A percentile compares a stretch with the other conserved stretches of the same genome.
phyloP scores from a whole-genome alignment of 2,797 vertebrate genomes.

The Petrocephalus sullivani region DNA sequence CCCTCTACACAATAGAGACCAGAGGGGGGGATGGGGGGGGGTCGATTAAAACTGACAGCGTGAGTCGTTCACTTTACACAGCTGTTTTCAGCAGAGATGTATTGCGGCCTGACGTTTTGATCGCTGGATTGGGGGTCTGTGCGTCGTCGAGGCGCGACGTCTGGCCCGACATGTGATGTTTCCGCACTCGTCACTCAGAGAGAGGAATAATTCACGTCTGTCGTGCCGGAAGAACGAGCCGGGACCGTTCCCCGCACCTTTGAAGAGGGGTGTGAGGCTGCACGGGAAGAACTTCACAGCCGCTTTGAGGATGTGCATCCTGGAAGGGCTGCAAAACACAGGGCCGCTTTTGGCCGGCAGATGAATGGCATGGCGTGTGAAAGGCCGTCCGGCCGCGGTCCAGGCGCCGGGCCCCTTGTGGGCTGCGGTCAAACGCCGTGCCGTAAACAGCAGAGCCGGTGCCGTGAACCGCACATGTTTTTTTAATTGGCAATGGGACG shows the following conservation, averaged over 20 bases:
- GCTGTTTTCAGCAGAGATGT: neutral
- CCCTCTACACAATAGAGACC: neutral
- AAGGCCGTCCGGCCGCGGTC: slow-evolving; percentile 3
- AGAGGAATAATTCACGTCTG: neutral
- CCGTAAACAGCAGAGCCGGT: slow-evolving; percentile 44
- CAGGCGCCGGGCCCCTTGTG: slow-evolving; percentile 31
- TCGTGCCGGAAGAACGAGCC: neutral
- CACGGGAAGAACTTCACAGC: neutral
- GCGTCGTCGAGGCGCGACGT: neutral
- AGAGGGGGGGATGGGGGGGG: neutral
- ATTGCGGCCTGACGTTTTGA: neutral
- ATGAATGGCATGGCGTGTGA: slow-evolving; percentile 46
- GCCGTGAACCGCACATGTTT: slow-evolving; percentile 42
- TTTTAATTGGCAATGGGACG: slow-evolving; percentile 54
- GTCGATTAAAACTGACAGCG: slow-evolving; percentile 9
- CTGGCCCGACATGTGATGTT: neutral
- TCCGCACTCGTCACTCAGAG: neutral
- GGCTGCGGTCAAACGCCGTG: slow-evolving; percentile 45
- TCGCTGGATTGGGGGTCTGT: neutral
- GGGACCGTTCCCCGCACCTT: neutral
- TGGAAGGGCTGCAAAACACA: slow-evolving; percentile 33
- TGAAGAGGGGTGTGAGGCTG: neutral
- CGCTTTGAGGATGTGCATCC: slow-evolving; percentile 2
- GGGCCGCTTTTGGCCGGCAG: slow-evolving; percentile 50
- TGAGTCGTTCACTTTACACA: neutral